phyloP scores from a whole-genome alignment of 2,113 vertebrate genomes.

The Oreochromis spilurus region DNA sequence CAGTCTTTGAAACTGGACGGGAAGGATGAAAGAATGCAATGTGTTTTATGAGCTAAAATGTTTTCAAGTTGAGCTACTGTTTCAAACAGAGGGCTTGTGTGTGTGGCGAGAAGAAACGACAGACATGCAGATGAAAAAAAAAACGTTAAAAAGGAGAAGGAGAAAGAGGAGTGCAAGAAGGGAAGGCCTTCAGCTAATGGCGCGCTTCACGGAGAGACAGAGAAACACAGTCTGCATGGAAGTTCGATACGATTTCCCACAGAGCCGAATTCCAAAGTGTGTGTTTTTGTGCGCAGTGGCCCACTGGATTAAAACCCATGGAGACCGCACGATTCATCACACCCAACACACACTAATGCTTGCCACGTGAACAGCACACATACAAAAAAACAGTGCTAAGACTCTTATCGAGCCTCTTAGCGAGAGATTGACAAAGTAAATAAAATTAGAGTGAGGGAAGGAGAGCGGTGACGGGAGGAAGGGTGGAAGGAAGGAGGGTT shows the following conservation, averaged over 20 bases:
- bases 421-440: neutral
- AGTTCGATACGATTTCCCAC: neutral
- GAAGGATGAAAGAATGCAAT: constrained; percentile 11
- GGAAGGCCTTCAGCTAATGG: neutral
- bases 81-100: constrained; percentile 39
- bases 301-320: constrained; percentile 32
- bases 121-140: neutral
- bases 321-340: constrained; percentile 26
- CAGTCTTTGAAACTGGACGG: constrained; percentile 16
- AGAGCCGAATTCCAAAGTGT: constrained; percentile 27
- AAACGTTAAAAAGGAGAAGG: neutral
- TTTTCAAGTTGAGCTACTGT: constrained; percentile 25
- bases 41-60: neutral
- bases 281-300: neutral
- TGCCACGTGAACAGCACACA: constrained; percentile 46
- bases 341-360: constrained; percentile 27
- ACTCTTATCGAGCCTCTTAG: constrained; percentile 45
- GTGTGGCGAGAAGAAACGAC: neutral
- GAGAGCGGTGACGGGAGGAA: neutral
- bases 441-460: neutral
- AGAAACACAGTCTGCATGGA: neutral
- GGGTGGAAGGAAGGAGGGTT: neutral
- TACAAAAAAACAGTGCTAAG: constrained; percentile 13
- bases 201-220: neutral
- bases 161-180: neutral